phyloP scores from a whole-genome alignment of 2,888 invertebrate species.

The Glomeris marginata region DNA sequence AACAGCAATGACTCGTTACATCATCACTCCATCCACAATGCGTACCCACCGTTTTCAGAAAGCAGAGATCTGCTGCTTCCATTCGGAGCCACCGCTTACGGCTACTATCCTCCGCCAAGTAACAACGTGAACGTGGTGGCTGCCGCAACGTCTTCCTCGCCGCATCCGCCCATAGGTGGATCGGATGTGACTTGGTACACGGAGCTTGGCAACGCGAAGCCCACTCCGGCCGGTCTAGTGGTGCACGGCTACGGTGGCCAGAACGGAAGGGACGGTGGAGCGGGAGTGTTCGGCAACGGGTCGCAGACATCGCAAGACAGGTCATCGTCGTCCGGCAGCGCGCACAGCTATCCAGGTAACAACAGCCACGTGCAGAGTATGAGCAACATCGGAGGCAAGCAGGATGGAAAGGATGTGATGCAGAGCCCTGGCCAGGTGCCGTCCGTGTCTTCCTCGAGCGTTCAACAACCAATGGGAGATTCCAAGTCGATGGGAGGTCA shows the following conservation, averaged over 20 bases:
- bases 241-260: conserved; percentile 6
- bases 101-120: conserved; percentile 25
- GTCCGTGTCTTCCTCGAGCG: not conserved
- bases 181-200: not conserved
- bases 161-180: not conserved
- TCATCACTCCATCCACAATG: conserved; percentile 1
- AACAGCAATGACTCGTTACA: not conserved
- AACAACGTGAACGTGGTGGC: conserved; percentile 15
- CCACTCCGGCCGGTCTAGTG: not conserved
- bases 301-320: conserved; percentile 5
- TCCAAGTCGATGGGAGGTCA: conserved; percentile 10
- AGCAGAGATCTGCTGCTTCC: conserved; percentile 8
- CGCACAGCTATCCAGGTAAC: conserved; percentile 10
- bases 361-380: not conserved
- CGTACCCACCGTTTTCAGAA: conserved; percentile 5
- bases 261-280: conserved; percentile 8
- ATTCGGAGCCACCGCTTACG: conserved; percentile 7
- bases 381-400: not conserved
- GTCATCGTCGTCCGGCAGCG: conserved; percentile 9
- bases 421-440: conserved; percentile 1
- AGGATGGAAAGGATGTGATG: not conserved
- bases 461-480: conserved; percentile 17
- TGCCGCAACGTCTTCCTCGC: not conserved
- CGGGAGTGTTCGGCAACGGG: conserved; percentile 10
- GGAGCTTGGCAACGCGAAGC: not conserved